These are phyloP conservation scores for Cephus spinipes DNA, from an alignment of 2,888 invertebrate genomes.

Conservation along the genomic window DNA sequence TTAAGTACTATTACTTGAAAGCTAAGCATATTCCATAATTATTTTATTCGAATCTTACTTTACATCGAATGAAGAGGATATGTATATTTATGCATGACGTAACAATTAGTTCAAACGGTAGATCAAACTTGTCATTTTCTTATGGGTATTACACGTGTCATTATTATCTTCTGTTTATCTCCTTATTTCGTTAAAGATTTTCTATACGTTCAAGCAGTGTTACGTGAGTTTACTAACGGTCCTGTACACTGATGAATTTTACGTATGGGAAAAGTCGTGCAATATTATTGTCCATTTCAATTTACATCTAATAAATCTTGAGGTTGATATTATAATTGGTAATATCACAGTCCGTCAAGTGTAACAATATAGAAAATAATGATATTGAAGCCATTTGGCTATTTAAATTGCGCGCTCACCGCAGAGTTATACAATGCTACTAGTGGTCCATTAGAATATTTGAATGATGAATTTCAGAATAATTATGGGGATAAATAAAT, in stretches of 20 bases:
- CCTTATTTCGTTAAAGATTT: background rate
- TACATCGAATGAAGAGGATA: background rate
- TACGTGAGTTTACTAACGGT: conserved; percentile 55
- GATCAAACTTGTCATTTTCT: conserved; percentile 1
- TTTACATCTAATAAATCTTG: background rate
- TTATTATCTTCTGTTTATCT: background rate
- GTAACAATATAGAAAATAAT: background rate
- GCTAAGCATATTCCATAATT: background rate
- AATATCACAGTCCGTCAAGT: background rate
- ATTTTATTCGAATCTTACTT: background rate
- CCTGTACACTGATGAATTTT: background rate
- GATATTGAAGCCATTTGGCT: background rate
- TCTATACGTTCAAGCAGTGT: conserved; percentile 59
- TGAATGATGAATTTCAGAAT: background rate
- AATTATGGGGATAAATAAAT: background rate
- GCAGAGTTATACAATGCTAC: background rate
- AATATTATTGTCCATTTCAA: background rate
- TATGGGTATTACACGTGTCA: background rate
- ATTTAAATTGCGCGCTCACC: background rate
- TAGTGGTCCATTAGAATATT: background rate
- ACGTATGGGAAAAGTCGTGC: background rate
- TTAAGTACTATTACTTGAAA: background rate
- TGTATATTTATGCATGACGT: background rate
- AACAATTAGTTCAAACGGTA: background rate
- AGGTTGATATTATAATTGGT: background rate